Conservation (phyloP, 2,888 invertebrate species). For the Matsumyia berberina region DNA sequence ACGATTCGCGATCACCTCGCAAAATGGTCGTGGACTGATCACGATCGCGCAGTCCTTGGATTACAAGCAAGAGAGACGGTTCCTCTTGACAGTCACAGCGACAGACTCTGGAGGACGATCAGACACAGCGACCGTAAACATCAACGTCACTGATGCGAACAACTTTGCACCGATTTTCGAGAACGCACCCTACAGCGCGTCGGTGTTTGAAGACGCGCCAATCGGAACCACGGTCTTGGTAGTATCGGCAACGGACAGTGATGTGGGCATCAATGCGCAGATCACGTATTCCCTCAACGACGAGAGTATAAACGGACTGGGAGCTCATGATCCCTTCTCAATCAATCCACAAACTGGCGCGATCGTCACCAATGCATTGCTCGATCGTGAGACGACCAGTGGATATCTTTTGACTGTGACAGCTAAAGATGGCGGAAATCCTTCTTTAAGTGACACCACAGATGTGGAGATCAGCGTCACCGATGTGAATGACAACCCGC, state of each 20-base stretch:
- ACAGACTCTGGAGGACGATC: conserved; percentile 95
- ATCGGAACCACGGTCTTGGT: conserved; percentile 96
- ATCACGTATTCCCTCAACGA: conserved; percentile 91
- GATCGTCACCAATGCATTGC: conserved; percentile 91
- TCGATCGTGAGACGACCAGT: conserved; percentile 93
- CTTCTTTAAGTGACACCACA: conserved; percentile 95
- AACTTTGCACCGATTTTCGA: conserved; percentile 97
- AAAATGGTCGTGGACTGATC: conserved; percentile 93
- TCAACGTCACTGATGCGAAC: conserved; percentile 97
- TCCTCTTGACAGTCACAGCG: conserved; percentile 93
- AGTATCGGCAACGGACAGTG: conserved; percentile 96
- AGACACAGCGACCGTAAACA: conserved; percentile 95
- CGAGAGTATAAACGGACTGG: conserved; percentile 86
- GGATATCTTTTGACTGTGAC: conserved; percentile 95
- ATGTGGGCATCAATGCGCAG: conserved; percentile 97
- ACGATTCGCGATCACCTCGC: conserved; percentile 94
- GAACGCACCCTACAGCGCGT: conserved; percentile 95
- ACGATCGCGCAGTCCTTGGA: conserved; percentile 96
- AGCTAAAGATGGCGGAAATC: conserved; percentile 96
- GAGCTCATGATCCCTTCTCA: conserved; percentile 89
- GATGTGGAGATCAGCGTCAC: conserved; percentile 97
- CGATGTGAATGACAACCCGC: conserved; percentile 98
- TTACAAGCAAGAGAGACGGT: conserved; percentile 95
- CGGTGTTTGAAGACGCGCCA: conserved; percentile 96
- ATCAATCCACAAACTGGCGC: conserved; percentile 97